Base-by-base conservation (phyloP, 37 sponge, comb jelly and placozoan genomes). In the Agelas oroides region DNA sequence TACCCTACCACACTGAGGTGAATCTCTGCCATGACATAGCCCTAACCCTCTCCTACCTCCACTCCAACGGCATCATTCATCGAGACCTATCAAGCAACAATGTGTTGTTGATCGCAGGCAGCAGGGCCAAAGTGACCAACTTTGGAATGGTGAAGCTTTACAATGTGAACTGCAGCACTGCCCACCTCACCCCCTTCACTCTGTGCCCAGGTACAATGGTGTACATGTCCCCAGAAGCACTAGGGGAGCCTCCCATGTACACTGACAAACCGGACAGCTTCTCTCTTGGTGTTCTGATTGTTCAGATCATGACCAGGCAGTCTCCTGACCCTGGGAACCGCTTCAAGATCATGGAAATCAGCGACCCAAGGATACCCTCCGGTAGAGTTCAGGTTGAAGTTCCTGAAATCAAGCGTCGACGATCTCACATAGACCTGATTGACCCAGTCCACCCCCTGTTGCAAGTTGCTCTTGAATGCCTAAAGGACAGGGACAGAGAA, bases 31-130 rank as follows among this genome's bases (percentile, higher is more conserved):
- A 46, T 8, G 46, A 46, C 8, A 46, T 46, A 46, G 46, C 46
- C 46, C 46, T 46, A 8, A 8, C 46, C 46, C 46, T 46, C 8
- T 46, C 46, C 3, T 46, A 46, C 46, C 46, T 46, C 46, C 46
- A 46, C 46, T 46, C 46, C 3, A 71, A 71, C 24, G 38, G 24
- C 52, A 71, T 71, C 53, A 2, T 40, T 2, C 72, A 71, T 24
- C 41, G 72, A 40, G 72, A 71, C 25, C 24, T 71, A 33, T 71
- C 72, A 2, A 24, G 72, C 62, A 61, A 61, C 62, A 61, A 61
- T 61, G 62, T 61, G 25, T 14, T 61, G 27, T 12, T 61, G 27
- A 46, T 46, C 3, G 62, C 62, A 61, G 62, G 62, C 62, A 61
- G 27, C 27, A 23, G 27, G 11, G 62, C 62, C 27, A 61, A 61